Base-by-base conservation (phyloP, 2,797 vertebrate species). In the Girardinus metallicus region DNA sequence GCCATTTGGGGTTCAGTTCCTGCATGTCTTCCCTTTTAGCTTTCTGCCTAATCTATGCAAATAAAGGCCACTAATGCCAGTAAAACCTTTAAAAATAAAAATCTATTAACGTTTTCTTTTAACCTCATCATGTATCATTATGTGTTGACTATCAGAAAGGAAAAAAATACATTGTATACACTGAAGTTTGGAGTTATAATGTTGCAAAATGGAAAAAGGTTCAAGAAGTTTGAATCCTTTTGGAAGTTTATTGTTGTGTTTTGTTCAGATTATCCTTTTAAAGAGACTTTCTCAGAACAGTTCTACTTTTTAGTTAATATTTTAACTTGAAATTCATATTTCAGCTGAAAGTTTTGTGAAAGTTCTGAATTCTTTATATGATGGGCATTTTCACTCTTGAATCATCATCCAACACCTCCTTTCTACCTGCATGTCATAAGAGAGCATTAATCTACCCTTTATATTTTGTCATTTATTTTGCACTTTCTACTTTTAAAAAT, bases 401-500 rank as follows among this genome's bases (percentile, higher is more conserved):
- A 26, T 60, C 23, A 57, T 13, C 21, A 57, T 5, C 46, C 41
- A 34, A 34, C 41, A 1, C 18, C 15, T 2, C 5, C 1, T 16
- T 7, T 66, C 41, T 13, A 72, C 41, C 41, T 72, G 41, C 39
- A 70, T 49, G 12, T 9, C 47, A 23, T 26, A 68, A 55, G 21
- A 43, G 55, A 80, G 18, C 55, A 62, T 57, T 60, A 70, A 79
- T 74, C 41, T 39, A 10, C 36, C 70, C 6, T 29, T 72, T 21
- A 47, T 53, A 18, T 64, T 81, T 79, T 16, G 26, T 29, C 36
- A 64, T 34, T 44, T 57, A 7, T 46, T 73, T 8, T 76, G 31
- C n/a, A 60, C 26, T 62, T 68, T 78, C 23, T 79, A 5, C 47
- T 78, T 51, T 72, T 29, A 51, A 76, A 81, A 80, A 73, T 73